Evolutionary conservation across 2,888 invertebrate genomes (phyloP).

Genomic region (Pseudolycoriella hygida): DNA sequence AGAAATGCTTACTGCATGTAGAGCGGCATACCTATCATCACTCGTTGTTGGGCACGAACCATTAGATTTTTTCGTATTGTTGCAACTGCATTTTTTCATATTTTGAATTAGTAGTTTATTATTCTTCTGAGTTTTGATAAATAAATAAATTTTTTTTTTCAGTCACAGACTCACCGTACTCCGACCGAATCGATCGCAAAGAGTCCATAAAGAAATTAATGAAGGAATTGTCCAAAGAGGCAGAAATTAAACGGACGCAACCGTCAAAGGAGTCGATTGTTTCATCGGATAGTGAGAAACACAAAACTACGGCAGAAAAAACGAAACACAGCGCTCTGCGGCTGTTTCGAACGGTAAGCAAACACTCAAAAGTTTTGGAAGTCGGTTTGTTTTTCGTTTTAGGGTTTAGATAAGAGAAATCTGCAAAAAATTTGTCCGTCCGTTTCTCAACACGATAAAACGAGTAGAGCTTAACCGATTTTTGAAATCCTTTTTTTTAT

Average conservation of each 20-base stretch:
- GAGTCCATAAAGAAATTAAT: constrained; percentile 12
- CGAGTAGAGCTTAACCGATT: no score
- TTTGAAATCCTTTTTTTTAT: no score
- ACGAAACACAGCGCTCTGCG: constrained; percentile 8
- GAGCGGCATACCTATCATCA: no score
- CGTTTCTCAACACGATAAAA: no score
- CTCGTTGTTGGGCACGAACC: no score
- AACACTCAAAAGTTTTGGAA: no score
- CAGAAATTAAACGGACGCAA: not conserved
- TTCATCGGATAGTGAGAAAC: not conserved
- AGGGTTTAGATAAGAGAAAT: no score
- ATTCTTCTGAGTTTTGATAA: not conserved
- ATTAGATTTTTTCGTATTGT: no score
- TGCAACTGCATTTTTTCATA: not conserved
- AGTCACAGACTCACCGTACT: constrained; percentile 13
- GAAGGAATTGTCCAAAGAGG: not conserved
- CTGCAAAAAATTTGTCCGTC: no score
- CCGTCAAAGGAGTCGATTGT: not conserved
- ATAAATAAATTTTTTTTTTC: not conserved
- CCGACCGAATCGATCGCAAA: constrained; percentile 18
- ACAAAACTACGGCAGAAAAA: constrained; percentile 1
- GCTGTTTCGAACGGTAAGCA: constrained; percentile 13
- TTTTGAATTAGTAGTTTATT: not conserved
- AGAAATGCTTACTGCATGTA: no score
- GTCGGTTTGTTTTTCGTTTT: no score